phyloP scores from a whole-genome alignment of 2,888 invertebrate species.

The Deilephila elpenor region DNA sequence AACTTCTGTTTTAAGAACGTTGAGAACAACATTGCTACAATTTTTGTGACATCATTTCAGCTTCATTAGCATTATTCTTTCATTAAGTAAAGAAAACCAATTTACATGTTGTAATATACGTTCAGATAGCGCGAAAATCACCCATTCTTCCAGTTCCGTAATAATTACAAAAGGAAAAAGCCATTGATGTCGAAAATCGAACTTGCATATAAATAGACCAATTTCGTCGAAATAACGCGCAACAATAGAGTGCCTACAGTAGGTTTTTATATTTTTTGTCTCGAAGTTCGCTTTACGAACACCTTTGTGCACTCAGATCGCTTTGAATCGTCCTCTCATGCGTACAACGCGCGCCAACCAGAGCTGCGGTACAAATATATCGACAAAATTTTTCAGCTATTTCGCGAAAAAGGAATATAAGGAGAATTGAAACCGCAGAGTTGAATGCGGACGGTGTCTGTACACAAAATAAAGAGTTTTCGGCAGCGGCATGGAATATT shows the following conservation, averaged over 20 bases:
- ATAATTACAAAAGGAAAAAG: conserved; percentile 14
- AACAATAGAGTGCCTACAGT: conserved; percentile 15
- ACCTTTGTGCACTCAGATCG: conserved; percentile 31
- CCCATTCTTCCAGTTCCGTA: not conserved
- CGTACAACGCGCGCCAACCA: conserved; percentile 9
- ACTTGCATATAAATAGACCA: conserved; percentile 25
- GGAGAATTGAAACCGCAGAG: not conserved
- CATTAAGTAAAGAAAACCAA: not conserved
- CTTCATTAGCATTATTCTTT: not conserved
- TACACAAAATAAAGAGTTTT: conserved; percentile 10
- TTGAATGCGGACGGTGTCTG: not conserved
- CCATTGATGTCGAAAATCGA: not conserved
- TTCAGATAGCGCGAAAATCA: not conserved
- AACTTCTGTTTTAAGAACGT: no score
- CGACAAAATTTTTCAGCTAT: conserved; percentile 20
- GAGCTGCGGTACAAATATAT: conserved; percentile 23
- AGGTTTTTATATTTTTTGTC: conserved; percentile 26
- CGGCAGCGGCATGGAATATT: not conserved
- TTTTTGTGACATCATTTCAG: no score
- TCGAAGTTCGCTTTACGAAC: conserved; percentile 25
- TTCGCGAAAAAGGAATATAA: not conserved
- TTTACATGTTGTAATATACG: not conserved
- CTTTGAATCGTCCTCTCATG: conserved; percentile 31
- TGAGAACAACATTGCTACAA: no score
- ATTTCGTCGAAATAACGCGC: conserved; percentile 21